These are phyloP conservation scores for Mnemiopsis leidyi DNA, from an alignment of 37 sponge, comb jelly and placozoan genomes.

Conservation along the genomic window DNA sequence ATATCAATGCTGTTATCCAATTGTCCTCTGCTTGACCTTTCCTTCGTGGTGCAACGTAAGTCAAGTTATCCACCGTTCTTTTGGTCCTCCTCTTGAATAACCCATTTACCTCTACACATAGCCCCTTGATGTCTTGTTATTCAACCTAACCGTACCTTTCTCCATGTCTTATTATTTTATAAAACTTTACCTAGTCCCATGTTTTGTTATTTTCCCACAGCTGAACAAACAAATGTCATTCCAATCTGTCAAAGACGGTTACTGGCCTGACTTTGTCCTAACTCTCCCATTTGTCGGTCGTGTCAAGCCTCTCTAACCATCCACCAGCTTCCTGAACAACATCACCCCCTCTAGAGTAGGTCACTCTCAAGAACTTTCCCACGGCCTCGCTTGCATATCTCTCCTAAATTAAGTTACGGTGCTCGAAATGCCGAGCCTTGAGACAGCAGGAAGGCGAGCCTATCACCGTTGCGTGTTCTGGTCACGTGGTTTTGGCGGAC, in stretches of 20 bases:
- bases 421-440: not conserved
- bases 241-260: not conserved
- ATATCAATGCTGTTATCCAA: too few relatives aligned
- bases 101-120: too few relatives aligned
- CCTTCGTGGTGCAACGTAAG: too few relatives aligned
- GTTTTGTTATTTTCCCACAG: not conserved
- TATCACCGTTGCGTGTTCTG: not conserved
- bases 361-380: slow-evolving; percentile 21
- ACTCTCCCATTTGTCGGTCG: not conserved
- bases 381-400: slow-evolving; percentile 34
- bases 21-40: too few relatives aligned
- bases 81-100: too few relatives aligned
- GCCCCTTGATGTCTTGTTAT: too few relatives aligned
- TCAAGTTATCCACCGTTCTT: too few relatives aligned
- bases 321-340: not conserved
- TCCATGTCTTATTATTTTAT: too few relatives aligned
- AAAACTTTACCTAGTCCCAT: too few relatives aligned
- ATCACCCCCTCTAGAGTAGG: not conserved
- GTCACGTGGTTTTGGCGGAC: not conserved
- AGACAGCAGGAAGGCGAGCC: not conserved
- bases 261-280: not conserved
- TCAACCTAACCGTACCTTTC: too few relatives aligned
- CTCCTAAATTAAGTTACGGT: slow-evolving; percentile 34
- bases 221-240: not conserved
- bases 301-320: not conserved